phyloP scores from a whole-genome alignment of 2,888 invertebrate genomes.

The Catotricha subobsoleta region DNA sequence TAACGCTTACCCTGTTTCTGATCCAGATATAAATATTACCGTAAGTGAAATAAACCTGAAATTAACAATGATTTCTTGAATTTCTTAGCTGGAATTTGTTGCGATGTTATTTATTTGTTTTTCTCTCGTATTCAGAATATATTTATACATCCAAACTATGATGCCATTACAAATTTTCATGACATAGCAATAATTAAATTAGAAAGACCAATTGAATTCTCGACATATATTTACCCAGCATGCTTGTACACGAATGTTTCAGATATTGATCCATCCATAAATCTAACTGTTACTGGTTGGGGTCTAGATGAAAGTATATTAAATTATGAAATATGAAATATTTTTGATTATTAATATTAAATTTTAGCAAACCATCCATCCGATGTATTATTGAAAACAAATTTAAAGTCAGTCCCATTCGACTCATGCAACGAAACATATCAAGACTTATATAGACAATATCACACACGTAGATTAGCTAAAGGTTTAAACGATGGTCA shows the following conservation, averaged over 20 bases:
- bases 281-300: constrained; percentile 16
- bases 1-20: no score
- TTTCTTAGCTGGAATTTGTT: no score
- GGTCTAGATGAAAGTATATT: constrained; percentile 13
- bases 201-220: constrained; percentile 8
- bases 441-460: constrained; percentile 3
- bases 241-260: constrained; percentile 13
- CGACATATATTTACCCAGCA: constrained; percentile 12
- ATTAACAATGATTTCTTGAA: no score
- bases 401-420: constrained; percentile 12
- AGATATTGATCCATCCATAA: constrained; percentile 9
- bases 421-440: constrained; percentile 10
- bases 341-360: background rate
- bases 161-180: constrained; percentile 10
- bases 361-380: no score
- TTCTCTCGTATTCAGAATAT: no score
- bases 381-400: constrained; percentile 15
- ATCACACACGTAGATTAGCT: background rate
- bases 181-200: constrained; percentile 16
- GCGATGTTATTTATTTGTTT: no score
- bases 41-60: no score
- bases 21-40: no score
- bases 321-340: no score
- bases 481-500: constrained; percentile 12
- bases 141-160: constrained; percentile 11